These are phyloP conservation scores for Ophion slaviceki DNA, from an alignment of 2,888 invertebrate genomes.

Conservation along the genomic window DNA sequence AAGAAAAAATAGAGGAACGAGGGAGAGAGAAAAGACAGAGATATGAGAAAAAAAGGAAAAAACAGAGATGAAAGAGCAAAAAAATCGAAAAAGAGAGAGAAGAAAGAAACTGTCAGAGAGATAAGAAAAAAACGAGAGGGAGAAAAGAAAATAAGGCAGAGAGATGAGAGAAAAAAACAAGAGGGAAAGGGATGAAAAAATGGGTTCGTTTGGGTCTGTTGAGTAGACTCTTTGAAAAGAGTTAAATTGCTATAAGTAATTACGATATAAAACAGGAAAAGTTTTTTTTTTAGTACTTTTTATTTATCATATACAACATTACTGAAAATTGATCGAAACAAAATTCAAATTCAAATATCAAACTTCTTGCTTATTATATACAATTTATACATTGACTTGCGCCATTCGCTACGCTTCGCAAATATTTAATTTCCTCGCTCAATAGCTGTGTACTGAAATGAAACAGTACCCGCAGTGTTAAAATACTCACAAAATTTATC, in stretches of 20 bases:
- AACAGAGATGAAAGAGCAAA: no score
- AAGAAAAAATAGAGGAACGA: no score
- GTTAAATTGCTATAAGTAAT: slow-evolving; percentile 22
- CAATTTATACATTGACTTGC: slow-evolving; percentile 21
- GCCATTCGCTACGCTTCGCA: slow-evolving; percentile 7
- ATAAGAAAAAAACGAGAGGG: neutral
- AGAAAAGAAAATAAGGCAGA: neutral
- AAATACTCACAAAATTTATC: slow-evolving; percentile 35
- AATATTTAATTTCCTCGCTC: slow-evolving; percentile 26
- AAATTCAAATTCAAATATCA: slow-evolving; percentile 5
- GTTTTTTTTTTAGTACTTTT: slow-evolving; percentile 18
- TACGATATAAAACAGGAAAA: slow-evolving; percentile 17
- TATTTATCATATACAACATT: slow-evolving; percentile 14
- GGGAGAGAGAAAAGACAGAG: no score
- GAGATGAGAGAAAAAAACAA: neutral
- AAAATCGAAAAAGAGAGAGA: no score
- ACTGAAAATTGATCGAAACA: slow-evolving; percentile 15
- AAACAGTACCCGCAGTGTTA: slow-evolving; percentile 19
- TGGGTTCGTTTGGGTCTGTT: slow-evolving; percentile 18
- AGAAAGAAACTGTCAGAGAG: no score
- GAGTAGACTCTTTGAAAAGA: slow-evolving; percentile 12
- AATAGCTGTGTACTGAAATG: slow-evolving; percentile 38
- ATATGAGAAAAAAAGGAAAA: no score
- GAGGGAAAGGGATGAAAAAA: neutral
- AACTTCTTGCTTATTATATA: slow-evolving; percentile 13